Conservation (phyloP, 2,113 vertebrate species). For the Bos taurus region DNA sequence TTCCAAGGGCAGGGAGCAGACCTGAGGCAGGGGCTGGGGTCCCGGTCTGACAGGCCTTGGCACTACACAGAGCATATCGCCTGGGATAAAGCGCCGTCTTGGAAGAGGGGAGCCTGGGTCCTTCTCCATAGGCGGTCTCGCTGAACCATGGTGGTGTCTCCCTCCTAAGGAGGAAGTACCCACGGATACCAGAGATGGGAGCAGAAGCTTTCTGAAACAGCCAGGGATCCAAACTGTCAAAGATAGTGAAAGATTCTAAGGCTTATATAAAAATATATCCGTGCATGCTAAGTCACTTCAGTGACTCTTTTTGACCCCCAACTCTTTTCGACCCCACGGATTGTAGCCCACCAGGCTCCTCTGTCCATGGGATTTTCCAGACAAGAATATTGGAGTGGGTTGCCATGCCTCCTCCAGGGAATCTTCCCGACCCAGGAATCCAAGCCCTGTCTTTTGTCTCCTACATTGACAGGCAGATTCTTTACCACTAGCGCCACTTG, state of each 20-base stretch:
- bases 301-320: neutral
- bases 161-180: neutral
- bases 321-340: accelerated
- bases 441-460: neutral
- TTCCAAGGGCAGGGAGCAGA: neutral
- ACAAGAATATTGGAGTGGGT: neutral
- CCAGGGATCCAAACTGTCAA: neutral
- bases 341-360: neutral
- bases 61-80: neutral
- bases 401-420: neutral
- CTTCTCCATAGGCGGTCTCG: neutral
- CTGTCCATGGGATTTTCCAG: neutral
- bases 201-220: neutral
- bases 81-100: neutral
- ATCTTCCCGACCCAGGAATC: neutral
- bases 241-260: neutral
- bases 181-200: neutral
- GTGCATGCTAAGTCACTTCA: neutral
- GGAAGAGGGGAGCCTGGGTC: neutral
- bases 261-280: neutral
- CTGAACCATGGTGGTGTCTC: neutral
- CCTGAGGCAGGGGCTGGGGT: no score
- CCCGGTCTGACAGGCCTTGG: neutral
- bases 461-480: neutral
- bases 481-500: neutral